Base-by-base conservation (phyloP, 2,888 invertebrate genomes). In the Synergus laeviventris region DNA sequence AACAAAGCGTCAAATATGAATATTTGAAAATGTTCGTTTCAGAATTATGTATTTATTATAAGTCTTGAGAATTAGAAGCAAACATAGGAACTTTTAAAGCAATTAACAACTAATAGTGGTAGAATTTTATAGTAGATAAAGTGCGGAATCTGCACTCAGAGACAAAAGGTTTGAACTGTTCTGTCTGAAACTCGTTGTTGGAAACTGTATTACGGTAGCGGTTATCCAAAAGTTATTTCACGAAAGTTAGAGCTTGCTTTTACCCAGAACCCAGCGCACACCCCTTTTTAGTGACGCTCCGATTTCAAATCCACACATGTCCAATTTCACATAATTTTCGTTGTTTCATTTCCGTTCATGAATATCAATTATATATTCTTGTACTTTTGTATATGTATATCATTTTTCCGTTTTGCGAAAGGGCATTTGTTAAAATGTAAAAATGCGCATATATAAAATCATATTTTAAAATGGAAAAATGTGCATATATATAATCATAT, bases 201-300 rank as follows among this genome's bases (percentile, higher is more conserved):
- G 49, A 73, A 79, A 79, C 56, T 76, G 76, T 36, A 73, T 76
- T 78, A 76, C 76, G 73, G 60, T 45, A 62, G 73, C 62, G 74
- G 73, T 38, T 62, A 56, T 38, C 31, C 64, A 45, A 73, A 76
- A 79, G 76, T 79, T 74, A 76, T 38, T 62, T 42, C 61, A 54
- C 7, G 64, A 45, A 74, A 74, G 77, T 77, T 74, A 70, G 66
- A 60, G 60, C 66, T 76, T 56, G 59, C 38, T 70, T 66, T 59
- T 39, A 36, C 21, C 38, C 74, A 61, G 70, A 66, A 74, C 38
- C 42, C 64, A 74, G 60, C 4, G 21, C 5, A 77, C 31, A 77
- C 31, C 38, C 31, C 24, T 21, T 74, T 70, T 70, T 39, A n/a
- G 9, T 61, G 2, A 1, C 3, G 8, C n/a, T 74, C 70, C 31